These are phyloP conservation scores for Tetragonula clypearis DNA, from an alignment of 1,140 invertebrate species.

Conservation along the genomic window DNA sequence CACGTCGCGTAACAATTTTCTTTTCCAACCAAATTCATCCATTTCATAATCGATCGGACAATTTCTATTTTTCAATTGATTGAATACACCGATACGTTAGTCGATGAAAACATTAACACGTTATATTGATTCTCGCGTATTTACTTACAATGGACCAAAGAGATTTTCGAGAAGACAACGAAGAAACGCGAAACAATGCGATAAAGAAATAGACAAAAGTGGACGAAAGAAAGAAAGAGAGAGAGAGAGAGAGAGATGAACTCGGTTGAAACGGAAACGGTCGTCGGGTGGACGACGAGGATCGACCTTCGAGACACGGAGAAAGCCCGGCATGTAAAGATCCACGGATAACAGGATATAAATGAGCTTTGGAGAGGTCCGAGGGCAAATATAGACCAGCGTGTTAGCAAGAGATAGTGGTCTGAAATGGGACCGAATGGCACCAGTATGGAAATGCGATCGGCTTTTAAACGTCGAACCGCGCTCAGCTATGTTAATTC, in stretches of 20 bases:
- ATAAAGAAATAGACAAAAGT: no score
- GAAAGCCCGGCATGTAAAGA: constrained; percentile 57
- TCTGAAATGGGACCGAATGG: constrained; percentile 76
- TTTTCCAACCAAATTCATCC: no score
- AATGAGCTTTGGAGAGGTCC: constrained; percentile 62
- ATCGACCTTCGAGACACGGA: constrained; percentile 44
- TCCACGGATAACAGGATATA: constrained; percentile 67
- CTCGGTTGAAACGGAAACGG: neutral
- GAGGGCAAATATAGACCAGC: constrained; percentile 75
- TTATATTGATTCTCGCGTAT: no score
- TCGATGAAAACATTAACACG: no score
- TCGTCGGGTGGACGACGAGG: neutral
- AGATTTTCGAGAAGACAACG: neutral
- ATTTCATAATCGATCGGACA: no score
- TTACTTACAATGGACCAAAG: neutral
- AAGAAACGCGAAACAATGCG: neutral
- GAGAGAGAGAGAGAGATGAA: neutral
- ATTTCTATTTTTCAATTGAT: no score
- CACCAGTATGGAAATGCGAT: constrained; percentile 80
- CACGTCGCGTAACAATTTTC: no score
- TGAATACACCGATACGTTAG: no score
- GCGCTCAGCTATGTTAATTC: constrained; percentile 78
- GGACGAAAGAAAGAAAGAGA: no score
- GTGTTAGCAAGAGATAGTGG: constrained; percentile 65
- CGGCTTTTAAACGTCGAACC: constrained; percentile 75